These are phyloP conservation scores for Pangasius macronema DNA, from an alignment of 2,797 vertebrate genomes.

Conservation along the genomic window DNA sequence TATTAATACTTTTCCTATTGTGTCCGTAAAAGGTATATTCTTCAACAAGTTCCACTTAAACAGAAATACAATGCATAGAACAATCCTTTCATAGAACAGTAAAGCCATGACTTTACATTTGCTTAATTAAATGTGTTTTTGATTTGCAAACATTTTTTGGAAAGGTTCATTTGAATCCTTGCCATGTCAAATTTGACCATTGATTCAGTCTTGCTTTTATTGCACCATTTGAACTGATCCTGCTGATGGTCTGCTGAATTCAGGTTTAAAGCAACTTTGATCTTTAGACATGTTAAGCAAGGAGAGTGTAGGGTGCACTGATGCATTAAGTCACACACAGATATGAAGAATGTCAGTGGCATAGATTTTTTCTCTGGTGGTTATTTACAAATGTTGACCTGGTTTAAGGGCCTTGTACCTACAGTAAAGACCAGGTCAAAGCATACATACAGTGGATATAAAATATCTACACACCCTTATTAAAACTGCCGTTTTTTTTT, in stretches of 20 bases:
- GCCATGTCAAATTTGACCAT: background rate
- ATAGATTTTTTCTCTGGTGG: background rate
- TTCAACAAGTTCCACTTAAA: background rate
- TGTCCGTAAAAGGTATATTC: background rate
- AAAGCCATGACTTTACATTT: background rate
- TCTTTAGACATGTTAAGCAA: constrained; percentile 11
- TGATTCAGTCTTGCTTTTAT: background rate
- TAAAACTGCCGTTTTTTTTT: background rate
- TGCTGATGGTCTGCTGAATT: background rate
- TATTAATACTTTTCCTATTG: background rate
- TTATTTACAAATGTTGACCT: background rate
- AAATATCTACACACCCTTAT: background rate
- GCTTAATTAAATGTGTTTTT: background rate
- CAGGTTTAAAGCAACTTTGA: constrained; percentile 2
- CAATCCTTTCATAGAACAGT: background rate
- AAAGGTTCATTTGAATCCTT: background rate
- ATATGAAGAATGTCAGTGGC: background rate
- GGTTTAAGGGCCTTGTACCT: background rate
- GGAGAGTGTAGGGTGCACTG: background rate
- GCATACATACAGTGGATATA: background rate
- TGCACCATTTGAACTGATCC: background rate
- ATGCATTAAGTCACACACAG: constrained; percentile 12
- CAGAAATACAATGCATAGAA: background rate
- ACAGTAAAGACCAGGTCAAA: background rate
- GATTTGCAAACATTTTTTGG: background rate